These are phyloP conservation scores for Lagodon rhomboides DNA, from an alignment of 2,797 vertebrate species.

Conservation along the genomic window DNA sequence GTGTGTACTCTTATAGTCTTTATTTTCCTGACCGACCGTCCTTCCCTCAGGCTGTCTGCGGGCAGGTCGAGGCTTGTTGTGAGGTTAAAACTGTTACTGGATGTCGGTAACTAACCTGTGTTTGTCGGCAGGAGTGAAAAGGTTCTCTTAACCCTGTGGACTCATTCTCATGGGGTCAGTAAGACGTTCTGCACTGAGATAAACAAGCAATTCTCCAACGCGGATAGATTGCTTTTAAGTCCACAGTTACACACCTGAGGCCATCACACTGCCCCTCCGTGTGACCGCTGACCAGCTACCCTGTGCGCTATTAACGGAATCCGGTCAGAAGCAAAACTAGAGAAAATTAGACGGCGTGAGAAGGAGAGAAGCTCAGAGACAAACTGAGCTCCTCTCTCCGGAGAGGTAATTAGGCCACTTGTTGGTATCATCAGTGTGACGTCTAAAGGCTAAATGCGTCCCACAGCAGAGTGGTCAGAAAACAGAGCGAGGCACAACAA, in stretches of 20 bases:
- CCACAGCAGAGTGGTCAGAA: slow-evolving; percentile 44
- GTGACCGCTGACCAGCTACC: slow-evolving; percentile 8
- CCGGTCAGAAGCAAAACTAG: slow-evolving; percentile 24
- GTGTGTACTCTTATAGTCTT: neutral
- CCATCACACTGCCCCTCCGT: slow-evolving; percentile 5
- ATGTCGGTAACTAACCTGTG: slow-evolving; percentile 8
- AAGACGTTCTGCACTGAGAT: neutral
- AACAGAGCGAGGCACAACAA: slow-evolving; percentile 58
- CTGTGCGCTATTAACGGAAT: slow-evolving; percentile 3
- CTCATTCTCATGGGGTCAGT: slow-evolving; percentile 31
- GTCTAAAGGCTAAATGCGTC: slow-evolving; percentile 64
- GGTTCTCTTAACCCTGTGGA: slow-evolving; percentile 17
- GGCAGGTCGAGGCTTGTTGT: slow-evolving; percentile 34
- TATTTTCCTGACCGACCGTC: neutral
- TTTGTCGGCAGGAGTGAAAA: slow-evolving; percentile 28
- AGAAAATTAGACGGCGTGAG: slow-evolving; percentile 5
- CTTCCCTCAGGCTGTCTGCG: slow-evolving; percentile 13
- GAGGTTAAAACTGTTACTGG: slow-evolving; percentile 32
- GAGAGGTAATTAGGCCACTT: slow-evolving; percentile 74
- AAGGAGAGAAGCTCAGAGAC: slow-evolving; percentile 22
- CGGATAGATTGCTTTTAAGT: slow-evolving; percentile 1
- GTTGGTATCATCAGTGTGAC: slow-evolving; percentile 66
- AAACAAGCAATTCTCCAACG: slow-evolving; percentile 38
- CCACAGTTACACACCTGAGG: slow-evolving; percentile 28
- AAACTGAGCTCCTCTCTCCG: slow-evolving; percentile 45